Percentiles rank a stretch among this genome's conserved stretches.
Conservation (phyloP, 1,140 invertebrate species). For the Maconellicoccus hirsutus region DNA sequence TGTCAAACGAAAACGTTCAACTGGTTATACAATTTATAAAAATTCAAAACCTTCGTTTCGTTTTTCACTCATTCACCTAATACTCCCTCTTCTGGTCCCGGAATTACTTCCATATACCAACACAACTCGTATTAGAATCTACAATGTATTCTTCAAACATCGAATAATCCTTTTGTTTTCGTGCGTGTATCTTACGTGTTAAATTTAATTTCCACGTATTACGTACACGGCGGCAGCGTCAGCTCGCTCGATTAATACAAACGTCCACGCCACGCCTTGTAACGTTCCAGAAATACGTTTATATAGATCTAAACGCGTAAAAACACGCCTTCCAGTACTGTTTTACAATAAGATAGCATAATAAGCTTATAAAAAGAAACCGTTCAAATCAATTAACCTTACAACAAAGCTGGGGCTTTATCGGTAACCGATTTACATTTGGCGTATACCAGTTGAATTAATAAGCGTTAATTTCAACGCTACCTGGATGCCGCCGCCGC, state of each 20-base stretch:
- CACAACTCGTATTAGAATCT: no score
- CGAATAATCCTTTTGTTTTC: no score
- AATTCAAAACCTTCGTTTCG: no score
- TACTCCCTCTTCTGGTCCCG: no score
- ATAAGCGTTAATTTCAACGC: background rate
- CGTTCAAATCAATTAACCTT: background rate
- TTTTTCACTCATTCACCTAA: no score
- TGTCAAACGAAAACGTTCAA: background rate
- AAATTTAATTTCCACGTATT: background rate
- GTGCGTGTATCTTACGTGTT: no score
- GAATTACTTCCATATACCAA: no score
- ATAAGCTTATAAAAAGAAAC: slow-evolving; percentile 2
- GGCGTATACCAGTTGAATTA: no score
- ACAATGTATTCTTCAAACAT: no score
- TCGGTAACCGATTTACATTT: background rate
- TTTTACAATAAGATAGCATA: background rate
- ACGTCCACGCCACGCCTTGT: background rate
- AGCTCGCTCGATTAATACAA: background rate
- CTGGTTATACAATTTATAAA: background rate
- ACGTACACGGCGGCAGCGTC: background rate
- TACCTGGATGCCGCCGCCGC: background rate
- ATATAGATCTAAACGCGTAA: background rate
- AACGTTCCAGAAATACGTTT: background rate
- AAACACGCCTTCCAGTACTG: background rate
- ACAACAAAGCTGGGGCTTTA: background rate